These are phyloP conservation scores for Bombyx mori DNA, from an alignment of 1,140 invertebrate genomes.

Conservation along the genomic window DNA sequence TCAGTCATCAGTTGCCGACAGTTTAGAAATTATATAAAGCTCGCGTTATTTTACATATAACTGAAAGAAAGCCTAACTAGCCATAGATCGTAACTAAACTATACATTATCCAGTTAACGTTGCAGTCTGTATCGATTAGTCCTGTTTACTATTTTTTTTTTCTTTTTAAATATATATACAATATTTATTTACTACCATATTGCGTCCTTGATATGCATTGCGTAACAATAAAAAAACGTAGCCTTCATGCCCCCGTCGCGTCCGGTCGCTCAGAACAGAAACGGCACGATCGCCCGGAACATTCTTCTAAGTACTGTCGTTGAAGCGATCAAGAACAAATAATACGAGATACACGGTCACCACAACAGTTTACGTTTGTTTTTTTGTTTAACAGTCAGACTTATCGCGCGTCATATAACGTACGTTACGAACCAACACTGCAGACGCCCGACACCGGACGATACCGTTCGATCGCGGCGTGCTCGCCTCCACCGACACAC, in stretches of 20 bases:
- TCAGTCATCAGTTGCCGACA: constrained; percentile 68
- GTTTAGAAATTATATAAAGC: constrained; percentile 60
- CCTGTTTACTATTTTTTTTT: constrained; percentile 24
- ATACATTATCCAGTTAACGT: constrained; percentile 57
- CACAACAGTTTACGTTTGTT: constrained; percentile 3
- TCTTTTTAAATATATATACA: constrained; percentile 29
- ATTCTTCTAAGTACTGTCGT: constrained; percentile 55
- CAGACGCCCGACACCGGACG: constrained; percentile 9
- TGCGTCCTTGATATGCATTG: constrained; percentile 71
- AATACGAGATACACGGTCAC: constrained; percentile 55
- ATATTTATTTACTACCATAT: constrained; percentile 71
- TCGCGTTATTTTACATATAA: constrained; percentile 57
- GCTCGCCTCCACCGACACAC: constrained; percentile 2
- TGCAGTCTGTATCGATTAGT: constrained; percentile 50
- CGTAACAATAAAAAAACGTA: constrained; percentile 71
- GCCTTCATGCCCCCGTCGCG: constrained; percentile 60
- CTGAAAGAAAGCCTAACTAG: constrained; percentile 66
- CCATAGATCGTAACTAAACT: constrained; percentile 64
- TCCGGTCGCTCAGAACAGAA: constrained; percentile 32
- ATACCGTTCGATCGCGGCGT: background rate
- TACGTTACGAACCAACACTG: constrained; percentile 61
- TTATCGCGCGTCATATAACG: constrained; percentile 68
- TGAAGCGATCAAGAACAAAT: constrained; percentile 59
- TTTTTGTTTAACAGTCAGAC: constrained; percentile 63
- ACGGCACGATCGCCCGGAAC: constrained; percentile 25